Base-by-base conservation (phyloP, 2,113 vertebrate species). In the Ictidomys tridecemlineatus region DNA sequence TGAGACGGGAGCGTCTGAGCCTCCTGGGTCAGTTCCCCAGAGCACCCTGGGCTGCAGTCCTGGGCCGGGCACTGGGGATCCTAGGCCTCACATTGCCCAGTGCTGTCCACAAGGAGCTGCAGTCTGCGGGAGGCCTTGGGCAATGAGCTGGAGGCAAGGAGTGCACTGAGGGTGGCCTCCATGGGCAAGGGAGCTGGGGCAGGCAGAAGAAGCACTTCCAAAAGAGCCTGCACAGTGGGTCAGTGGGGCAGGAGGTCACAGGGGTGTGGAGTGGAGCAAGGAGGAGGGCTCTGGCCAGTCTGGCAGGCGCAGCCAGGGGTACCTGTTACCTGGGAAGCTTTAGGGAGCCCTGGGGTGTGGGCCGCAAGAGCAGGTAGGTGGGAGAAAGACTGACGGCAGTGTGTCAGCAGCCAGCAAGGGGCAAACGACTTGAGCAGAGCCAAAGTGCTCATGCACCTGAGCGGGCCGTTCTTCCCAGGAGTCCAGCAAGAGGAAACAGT, bases 81-180 rank as follows among this genome's bases (percentile, higher is more conserved):
- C 1, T 16, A 1, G 4, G 39, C 39, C 28, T 5, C 6, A 1
- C 2, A n/a, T 4, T 2, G 0, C 63, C 5, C 0, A 0, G 53
- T 14, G 48, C 53, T 11, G 48, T 84, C 90, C 28, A 4, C 61
- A 1, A 1, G 48, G 12, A 30, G 58, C 70, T 16, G 18, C 48
- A 5, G 61, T 4, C 78, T 26, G 58, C 13, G 32, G 0, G 26
- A 4, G 42, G 76, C 0, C 8, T 34, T 9, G 37, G 77, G 17
- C 34, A 32, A 30, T 0, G 20, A 6, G 72, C 39, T 17, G 65
- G 45, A 10, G 1, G 24, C 14, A 18, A 0, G 3, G 16, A 39
- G 11, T 0, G 0, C 5, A 0, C 48, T 9, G n/a, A 24, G 18
- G 67, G 7, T 2, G 51, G 5, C 20, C 7, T 4, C 16, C 1